phyloP scores from a whole-genome alignment of 2,888 invertebrate genomes.

The Oligia strigilis region DNA sequence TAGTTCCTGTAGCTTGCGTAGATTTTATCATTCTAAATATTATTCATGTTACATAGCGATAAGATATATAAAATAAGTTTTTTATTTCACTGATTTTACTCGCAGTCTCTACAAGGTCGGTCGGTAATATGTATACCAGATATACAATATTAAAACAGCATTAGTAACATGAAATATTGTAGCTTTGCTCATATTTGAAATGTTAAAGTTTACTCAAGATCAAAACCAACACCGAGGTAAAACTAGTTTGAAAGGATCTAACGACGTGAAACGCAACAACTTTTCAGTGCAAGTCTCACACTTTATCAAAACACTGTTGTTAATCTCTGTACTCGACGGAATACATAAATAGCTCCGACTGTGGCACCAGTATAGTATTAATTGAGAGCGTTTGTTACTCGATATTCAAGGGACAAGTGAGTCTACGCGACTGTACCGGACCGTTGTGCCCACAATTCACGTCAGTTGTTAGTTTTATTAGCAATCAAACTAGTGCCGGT shows the following conservation, averaged over 20 bases:
- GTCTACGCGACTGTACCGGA: slow-evolving; percentile 60
- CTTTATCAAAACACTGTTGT: slow-evolving; percentile 54
- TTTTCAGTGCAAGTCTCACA: slow-evolving; percentile 36
- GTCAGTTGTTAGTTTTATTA: slow-evolving; percentile 70
- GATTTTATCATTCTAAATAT: slow-evolving; percentile 37
- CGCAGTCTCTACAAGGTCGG: not conserved
- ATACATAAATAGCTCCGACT: slow-evolving; percentile 71
- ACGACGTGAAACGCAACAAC: slow-evolving; percentile 15
- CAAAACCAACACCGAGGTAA: slow-evolving; percentile 17
- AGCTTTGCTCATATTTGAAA: slow-evolving; percentile 18
- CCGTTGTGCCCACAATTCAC: slow-evolving; percentile 49
- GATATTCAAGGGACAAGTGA: slow-evolving; percentile 70
- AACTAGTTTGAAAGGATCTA: slow-evolving; percentile 30
- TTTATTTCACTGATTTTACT: not conserved
- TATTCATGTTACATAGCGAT: slow-evolving; percentile 17
- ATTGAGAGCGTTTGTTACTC: slow-evolving; percentile 70
- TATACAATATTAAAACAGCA: slow-evolving; percentile 10
- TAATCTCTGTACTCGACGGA: slow-evolving; percentile 51
- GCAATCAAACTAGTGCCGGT: slow-evolving; percentile 26
- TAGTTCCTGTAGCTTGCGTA: slow-evolving; percentile 43
- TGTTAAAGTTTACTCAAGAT: slow-evolving; percentile 14
- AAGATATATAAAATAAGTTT: not conserved
- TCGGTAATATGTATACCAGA: not conserved
- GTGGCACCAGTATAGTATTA: slow-evolving; percentile 68
- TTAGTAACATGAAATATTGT: not conserved